Conservation (phyloP, 2,113 vertebrate genomes). For the Amphilophus citrinellus region DNA sequence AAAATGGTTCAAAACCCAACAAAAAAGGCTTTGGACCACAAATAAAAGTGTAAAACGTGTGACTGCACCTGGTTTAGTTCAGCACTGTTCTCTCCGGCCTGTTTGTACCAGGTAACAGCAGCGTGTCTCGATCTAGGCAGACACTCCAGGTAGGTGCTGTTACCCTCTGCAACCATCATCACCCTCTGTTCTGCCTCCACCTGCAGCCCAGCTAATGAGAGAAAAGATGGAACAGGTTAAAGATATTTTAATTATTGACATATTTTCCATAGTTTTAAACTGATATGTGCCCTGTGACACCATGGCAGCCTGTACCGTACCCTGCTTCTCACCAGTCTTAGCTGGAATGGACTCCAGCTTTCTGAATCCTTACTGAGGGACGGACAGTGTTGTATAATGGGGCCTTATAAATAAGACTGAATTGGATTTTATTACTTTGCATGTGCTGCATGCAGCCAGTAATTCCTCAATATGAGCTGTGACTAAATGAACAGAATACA, state of each 20-base stretch:
- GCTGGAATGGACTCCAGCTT: background rate
- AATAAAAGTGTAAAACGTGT: background rate
- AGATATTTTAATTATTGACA: background rate
- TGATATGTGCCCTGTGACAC: too few relatives aligned
- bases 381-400: background rate
- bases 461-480: background rate
- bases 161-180: conserved; percentile 84
- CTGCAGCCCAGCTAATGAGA: conserved; percentile 77
- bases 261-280: too few relatives aligned
- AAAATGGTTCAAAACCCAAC: too few relatives aligned
- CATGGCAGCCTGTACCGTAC: background rate
- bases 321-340: background rate
- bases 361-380: background rate
- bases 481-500: background rate
- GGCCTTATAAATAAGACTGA: background rate
- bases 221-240: background rate
- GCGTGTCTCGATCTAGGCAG: conserved; percentile 85
- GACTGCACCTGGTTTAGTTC: conserved; percentile 80
- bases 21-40: background rate
- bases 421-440: background rate
- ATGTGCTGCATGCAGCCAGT: background rate
- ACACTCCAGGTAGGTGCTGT: conserved; percentile 87
- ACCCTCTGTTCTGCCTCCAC: conserved; percentile 83
- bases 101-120: conserved; percentile 83
- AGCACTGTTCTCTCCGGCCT: conserved; percentile 81